phyloP scores from a whole-genome alignment of 2,113 vertebrate species.

The Colius striatus region DNA sequence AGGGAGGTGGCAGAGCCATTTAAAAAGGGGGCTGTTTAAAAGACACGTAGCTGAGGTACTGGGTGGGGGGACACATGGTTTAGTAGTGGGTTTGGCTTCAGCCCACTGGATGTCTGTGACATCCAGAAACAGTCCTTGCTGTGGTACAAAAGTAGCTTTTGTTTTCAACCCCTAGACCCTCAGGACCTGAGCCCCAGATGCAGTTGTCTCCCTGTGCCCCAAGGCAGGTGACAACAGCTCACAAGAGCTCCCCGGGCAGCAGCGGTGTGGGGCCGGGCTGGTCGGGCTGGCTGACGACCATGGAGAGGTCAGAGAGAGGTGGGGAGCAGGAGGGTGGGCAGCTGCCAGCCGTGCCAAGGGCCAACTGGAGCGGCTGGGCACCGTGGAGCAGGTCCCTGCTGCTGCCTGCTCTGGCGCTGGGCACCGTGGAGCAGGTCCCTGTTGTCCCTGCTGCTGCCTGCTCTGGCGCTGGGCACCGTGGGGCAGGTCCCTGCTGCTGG shows the following conservation, averaged over 20 bases:
- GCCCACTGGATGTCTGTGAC: neutral
- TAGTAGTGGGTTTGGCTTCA: too few relatives aligned
- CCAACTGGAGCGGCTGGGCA: neutral
- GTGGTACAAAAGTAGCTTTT: neutral
- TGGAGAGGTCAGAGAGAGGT: neutral
- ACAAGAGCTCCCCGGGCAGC: neutral
- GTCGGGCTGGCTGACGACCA: neutral
- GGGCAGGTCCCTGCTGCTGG: accelerated
- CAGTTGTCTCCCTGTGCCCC: accelerated
- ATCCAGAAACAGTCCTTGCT: neutral
- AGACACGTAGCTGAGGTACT: too few relatives aligned
- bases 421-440: accelerated
- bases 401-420: accelerated
- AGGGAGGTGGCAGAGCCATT: too few relatives aligned
- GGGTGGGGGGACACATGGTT: too few relatives aligned
- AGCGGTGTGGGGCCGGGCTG: accelerated
- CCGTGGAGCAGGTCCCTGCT: accelerated
- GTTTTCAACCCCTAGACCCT: accelerated
- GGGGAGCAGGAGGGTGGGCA: neutral
- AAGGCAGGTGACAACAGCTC: neutral
- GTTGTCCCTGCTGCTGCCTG: accelerated
- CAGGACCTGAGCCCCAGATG: neutral
- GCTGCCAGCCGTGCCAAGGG: neutral
- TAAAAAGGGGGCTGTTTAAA: too few relatives aligned
- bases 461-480: neutral